These are phyloP conservation scores for Suillia variegata DNA, from an alignment of 2,888 invertebrate genomes.

Conservation along the genomic window DNA sequence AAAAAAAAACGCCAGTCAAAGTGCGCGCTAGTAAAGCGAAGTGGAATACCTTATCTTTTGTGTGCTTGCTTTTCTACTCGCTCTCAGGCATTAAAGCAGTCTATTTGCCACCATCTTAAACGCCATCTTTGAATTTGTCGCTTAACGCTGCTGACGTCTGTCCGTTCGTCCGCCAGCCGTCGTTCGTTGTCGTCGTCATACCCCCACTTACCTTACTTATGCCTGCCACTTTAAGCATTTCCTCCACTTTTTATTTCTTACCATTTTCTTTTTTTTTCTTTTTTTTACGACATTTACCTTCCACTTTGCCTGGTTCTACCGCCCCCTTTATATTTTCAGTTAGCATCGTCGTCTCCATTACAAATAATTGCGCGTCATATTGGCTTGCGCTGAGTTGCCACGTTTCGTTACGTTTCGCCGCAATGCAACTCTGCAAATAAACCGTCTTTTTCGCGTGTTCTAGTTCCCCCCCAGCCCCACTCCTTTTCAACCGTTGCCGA, in stretches of 20 bases:
- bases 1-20: too few species aligned
- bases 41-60: too few species aligned
- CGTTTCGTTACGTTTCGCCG: slow-evolving; percentile 19
- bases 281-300: too few species aligned
- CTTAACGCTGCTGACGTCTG: too few species aligned
- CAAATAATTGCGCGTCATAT: slow-evolving; percentile 60
- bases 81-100: too few species aligned
- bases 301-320: slow-evolving; percentile 30
- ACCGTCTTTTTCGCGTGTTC: slow-evolving; percentile 13
- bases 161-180: too few species aligned
- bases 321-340: background rate
- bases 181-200: background rate
- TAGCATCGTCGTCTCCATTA: slow-evolving; percentile 48
- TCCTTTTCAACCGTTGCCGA: slow-evolving; percentile 15
- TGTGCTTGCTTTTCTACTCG: too few species aligned
- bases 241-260: slow-evolving; percentile 40
- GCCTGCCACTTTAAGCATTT: background rate
- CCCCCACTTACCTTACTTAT: background rate
- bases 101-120: background rate
- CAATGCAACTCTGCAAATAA: slow-evolving; percentile 18
- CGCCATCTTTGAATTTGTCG: background rate
- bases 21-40: too few species aligned
- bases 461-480: background rate
- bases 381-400: slow-evolving; percentile 48
- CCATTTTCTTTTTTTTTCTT: too few species aligned